Base-by-base conservation (phyloP, 30 jellyfish, hydroid and myxozoan genomes). In the Aurelia sp. region DNA sequence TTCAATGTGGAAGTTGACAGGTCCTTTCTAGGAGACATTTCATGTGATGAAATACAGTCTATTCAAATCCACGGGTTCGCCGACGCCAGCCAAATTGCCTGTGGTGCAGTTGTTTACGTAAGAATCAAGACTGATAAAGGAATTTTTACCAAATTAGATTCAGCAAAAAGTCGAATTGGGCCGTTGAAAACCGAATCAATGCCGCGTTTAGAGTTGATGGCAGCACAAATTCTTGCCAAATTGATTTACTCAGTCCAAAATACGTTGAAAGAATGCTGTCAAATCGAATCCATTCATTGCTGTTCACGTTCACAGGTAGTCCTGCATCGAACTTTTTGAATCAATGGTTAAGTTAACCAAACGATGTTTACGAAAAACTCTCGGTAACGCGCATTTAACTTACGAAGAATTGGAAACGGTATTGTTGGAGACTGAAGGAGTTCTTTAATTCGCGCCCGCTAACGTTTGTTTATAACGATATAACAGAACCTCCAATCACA, bases 371-470 rank as follows among this genome's bases (percentile, higher is more conserved):
- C 38, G 69, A 38, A 86, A 86, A 55, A 51, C 62, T 51, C 82
- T 85, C 18, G 82, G 89, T 13, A 64, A 48, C 5, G 88, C 94
- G 30, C 4, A 19, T 10, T 6, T 72, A 19, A 10, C 74, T 0
- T 15, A 7, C 31, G 82, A 85, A 57, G 83, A 85, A 52, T 65
- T 83, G 10, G 2, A 2, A 11, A 74, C 95, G 0, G 44, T 48
- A 2, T 20, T 74, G 3, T 17, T 41, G 8, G 92, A 84, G 5
- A 74, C 68, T 5, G 88, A 77, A 72, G n/a, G 38, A 16, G 74
- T 38, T 16, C 21, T 89, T n/a, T 3, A 89, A 81, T 57, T 68
- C 72, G 15, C 47, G 97, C 4, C 96, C 97, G 4, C 61, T 78
- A 8, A 57, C 63, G 11, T 88, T 78, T 57, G 21, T 21, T 22